A percentile compares a stretch with the other conserved stretches of the same genome.
Evolutionary conservation across 2,888 invertebrate genomes (phyloP).

Genomic region (Melikaiella ostensackeni): DNA sequence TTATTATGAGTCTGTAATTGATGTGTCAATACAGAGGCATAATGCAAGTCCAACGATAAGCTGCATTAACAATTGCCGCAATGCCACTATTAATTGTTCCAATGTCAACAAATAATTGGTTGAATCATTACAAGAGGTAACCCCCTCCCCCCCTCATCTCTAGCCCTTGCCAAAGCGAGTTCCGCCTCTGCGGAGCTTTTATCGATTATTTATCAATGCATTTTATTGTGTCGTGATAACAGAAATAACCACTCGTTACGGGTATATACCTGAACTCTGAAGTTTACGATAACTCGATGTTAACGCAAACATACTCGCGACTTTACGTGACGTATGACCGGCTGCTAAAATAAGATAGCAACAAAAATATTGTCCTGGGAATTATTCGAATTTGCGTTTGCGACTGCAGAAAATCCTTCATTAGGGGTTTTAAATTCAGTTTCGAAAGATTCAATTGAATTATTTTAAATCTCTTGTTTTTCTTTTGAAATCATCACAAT

Average conservation of each 20-base stretch:
- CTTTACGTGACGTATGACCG: not conserved
- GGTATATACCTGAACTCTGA: constrained; percentile 7
- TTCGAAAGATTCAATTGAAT: no score
- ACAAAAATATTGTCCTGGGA: constrained; percentile 9
- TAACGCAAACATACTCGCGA: constrained; percentile 15
- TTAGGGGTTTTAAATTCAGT: no score
- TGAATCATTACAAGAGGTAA: constrained; percentile 8
- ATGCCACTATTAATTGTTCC: constrained; percentile 15
- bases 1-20: no score
- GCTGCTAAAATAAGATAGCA: constrained; percentile 21
- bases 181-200: not conserved
- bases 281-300: not conserved
- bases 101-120: constrained; percentile 19
- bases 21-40: not conserved
- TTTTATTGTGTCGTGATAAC: constrained; percentile 30
- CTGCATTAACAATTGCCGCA: not conserved
- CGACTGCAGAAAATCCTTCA: constrained; percentile 14
- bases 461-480: no score
- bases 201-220: constrained; percentile 40
- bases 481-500: no score
- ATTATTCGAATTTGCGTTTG: constrained; percentile 43
- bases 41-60: constrained; percentile 19
- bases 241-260: constrained; percentile 6
- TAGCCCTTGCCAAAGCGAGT: not conserved
- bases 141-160: no score